phyloP scores from a whole-genome alignment of 30 jellyfish, hydroid and myxozoan species.

The Aurelia sp. region DNA sequence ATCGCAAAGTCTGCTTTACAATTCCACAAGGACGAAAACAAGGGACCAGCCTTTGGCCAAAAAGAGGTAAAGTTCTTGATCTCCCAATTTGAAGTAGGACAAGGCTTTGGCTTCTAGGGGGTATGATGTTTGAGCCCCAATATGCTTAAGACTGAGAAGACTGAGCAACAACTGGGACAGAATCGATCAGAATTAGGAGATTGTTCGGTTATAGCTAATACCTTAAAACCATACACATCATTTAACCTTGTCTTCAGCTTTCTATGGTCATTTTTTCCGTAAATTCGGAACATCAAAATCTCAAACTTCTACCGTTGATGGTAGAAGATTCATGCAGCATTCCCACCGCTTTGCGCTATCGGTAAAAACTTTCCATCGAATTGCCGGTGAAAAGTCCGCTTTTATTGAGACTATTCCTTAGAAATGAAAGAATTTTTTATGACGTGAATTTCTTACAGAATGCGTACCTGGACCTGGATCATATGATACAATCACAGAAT shows the following conservation, averaged over 20 bases:
- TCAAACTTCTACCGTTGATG: not conserved
- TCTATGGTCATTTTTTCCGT: too few species aligned
- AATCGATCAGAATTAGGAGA: too few species aligned
- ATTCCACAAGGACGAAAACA: conserved; percentile 44
- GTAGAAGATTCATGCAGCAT: not conserved
- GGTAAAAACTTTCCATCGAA: not conserved
- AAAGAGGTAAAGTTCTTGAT: conserved; percentile 22
- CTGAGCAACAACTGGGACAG: too few species aligned
- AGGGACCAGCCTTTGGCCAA: conserved; percentile 50
- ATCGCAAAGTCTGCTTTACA: conserved; percentile 11
- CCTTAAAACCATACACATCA: too few species aligned
- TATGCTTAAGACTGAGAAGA: too few species aligned
- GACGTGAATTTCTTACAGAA: not conserved
- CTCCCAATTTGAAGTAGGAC: not conserved
- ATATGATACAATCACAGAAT: conserved; percentile 6
- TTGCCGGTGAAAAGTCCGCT: not conserved
- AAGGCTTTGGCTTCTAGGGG: too few species aligned
- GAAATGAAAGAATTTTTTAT: too few species aligned
- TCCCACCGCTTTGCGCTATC: not conserved
- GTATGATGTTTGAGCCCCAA: too few species aligned
- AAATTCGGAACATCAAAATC: not conserved
- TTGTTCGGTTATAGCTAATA: too few species aligned
- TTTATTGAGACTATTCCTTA: not conserved
- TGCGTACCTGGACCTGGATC: conserved; percentile 35
- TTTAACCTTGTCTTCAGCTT: too few species aligned